Percentiles rank a stretch among this genome's conserved stretches.
Conservation (phyloP, 2,888 invertebrate species). For the Nyleta sp. region DNA sequence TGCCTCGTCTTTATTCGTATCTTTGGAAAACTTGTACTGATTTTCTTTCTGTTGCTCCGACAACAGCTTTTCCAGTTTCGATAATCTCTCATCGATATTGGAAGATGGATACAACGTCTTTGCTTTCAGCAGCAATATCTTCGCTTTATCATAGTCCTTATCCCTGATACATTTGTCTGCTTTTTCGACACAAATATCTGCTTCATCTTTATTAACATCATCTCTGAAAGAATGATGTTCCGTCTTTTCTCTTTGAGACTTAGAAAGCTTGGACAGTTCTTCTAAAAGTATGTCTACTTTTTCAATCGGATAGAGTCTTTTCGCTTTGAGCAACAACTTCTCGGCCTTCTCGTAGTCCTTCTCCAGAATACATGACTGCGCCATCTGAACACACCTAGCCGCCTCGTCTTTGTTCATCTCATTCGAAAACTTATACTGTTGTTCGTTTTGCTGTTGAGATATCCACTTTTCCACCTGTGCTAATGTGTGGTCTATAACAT, state of each 20-base stretch:
- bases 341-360: no score
- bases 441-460: slow-evolving; percentile 45
- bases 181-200: slow-evolving; percentile 67
- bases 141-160: slow-evolving; percentile 27
- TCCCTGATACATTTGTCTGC: no score
- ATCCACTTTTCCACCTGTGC: neutral
- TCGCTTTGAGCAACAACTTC: no score
- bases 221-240: slow-evolving; percentile 56
- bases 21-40: neutral
- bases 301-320: no score
- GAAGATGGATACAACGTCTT: slow-evolving; percentile 18
- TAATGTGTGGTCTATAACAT: slow-evolving; percentile 64
- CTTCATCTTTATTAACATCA: slow-evolving; percentile 74
- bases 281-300: no score
- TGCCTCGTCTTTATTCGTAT: slow-evolving; percentile 88
- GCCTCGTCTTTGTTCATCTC: no score
- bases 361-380: no score
- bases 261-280: no score
- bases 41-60: slow-evolving; percentile 42
- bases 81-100: slow-evolving; percentile 64
- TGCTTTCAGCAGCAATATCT: no score
- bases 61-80: neutral
- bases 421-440: neutral
- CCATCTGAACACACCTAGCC: no score
- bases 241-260: neutral